Base-by-base conservation (phyloP, 2,797 vertebrate genomes). In the Ceryle rudis region DNA sequence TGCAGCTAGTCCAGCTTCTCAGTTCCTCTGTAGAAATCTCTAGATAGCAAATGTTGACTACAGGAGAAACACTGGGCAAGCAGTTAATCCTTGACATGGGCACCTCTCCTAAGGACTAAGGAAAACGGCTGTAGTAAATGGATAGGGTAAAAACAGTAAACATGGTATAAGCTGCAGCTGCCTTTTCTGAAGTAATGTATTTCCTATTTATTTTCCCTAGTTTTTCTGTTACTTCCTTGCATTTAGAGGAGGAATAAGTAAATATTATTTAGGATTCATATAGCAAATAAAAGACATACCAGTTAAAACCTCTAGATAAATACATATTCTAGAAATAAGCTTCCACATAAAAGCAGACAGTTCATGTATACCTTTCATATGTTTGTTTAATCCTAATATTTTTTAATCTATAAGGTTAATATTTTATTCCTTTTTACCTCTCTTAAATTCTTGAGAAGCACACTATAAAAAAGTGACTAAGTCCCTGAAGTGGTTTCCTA, bases 371-470 rank as follows among this genome's bases (percentile, higher is more conserved):
- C 15, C 23, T 87, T 87, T 58, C 54, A 26, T 54, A 61, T n/a
- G 51, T 37, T 41, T 82, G 18, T 62, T 87, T 90, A 72, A 83
- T 29, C 3, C 10, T 52, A 35, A 20, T 57, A 22, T 49, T 77
- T 87, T 80, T 87, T 87, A 25, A 25, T 73, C 46, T 42, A 1
- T 54, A 81, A 62, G 28, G 11, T 72, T 81, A 88, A 70, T 83
- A 55, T 84, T 93, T 93, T 82, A 65, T 89, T 93, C 20, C 11
- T 21, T 89, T 93, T 81, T 79, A 75, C 6, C 49, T 88, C 26
- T 10, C n/a, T 73, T 74, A 83, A 91, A 94, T 95, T 95, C 75
- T 65, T 84, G 47, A 84, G 77, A 90, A 84, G n/a, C 26, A 29
- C 7, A 9, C 13, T 51, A 62, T 75, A 44, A 89, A 90, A 75